phyloP scores from a whole-genome alignment of 2,797 vertebrate genomes.

The Galaxias olidus region DNA sequence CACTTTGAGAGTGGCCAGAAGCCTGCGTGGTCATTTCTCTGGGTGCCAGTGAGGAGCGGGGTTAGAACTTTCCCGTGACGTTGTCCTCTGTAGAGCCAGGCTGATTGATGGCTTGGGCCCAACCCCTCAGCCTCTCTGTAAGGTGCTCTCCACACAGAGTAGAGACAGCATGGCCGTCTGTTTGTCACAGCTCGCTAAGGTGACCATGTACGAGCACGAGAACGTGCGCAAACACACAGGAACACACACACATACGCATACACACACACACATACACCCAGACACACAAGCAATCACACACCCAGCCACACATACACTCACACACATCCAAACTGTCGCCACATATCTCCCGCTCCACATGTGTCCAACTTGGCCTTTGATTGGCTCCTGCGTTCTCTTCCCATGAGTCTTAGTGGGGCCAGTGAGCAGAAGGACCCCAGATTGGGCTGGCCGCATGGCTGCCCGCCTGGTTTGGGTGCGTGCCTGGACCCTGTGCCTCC shows the following conservation, averaged over 20 bases:
- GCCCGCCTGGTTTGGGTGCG: constrained; percentile 62
- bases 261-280: constrained; percentile 8
- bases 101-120: too few species aligned
- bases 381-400: constrained; percentile 63
- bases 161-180: constrained; percentile 28
- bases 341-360: constrained; percentile 47
- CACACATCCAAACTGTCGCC: constrained; percentile 29
- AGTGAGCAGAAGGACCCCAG: constrained; percentile 71
- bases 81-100: too few species aligned
- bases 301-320: constrained; percentile 50
- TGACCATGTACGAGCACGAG: background rate
- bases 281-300: constrained; percentile 33
- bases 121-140: constrained; percentile 42
- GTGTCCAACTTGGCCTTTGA: constrained; percentile 60
- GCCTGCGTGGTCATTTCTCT: too few species aligned
- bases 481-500: constrained; percentile 60
- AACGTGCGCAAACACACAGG: constrained; percentile 32
- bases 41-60: too few species aligned
- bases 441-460: constrained; percentile 58
- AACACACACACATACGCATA: constrained; percentile 16
- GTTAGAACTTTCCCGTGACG: too few species aligned
- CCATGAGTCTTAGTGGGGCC: constrained; percentile 63
- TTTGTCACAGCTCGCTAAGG: too few species aligned
- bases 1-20: too few species aligned
- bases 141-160: constrained; percentile 65